Conservation (phyloP, 2,113 vertebrate species). For the Oncorhynchus masou region DNA sequence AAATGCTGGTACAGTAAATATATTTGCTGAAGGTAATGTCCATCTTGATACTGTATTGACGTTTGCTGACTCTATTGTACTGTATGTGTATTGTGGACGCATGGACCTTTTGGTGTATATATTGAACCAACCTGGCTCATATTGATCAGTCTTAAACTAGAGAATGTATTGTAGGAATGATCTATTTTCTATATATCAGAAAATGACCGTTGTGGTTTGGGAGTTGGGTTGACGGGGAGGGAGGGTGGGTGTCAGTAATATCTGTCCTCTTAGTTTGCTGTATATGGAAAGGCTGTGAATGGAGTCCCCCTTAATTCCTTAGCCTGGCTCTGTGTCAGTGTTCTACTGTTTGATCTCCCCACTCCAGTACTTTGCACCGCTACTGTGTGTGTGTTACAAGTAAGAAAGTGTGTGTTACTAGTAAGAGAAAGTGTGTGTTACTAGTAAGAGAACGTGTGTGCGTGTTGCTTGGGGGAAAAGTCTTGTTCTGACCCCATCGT, state of each 20-base stretch:
- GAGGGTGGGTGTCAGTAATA: conserved; percentile 21
- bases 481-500: background rate
- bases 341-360: conserved; percentile 7
- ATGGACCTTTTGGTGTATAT: conserved; percentile 81
- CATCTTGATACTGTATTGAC: conserved; percentile 71
- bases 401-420: background rate
- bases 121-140: conserved; percentile 77
- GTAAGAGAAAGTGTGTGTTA: background rate
- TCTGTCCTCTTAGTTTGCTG: conserved; percentile 34
- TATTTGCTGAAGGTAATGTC: conserved; percentile 46
- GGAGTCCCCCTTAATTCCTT: conserved; percentile 47
- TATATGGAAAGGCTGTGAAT: conserved; percentile 49
- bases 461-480: conserved; percentile 9
- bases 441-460: background rate
- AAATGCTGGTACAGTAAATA: conserved; percentile 26
- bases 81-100: conserved; percentile 78
- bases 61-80: conserved; percentile 76
- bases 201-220: conserved; percentile 54
- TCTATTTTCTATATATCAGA: conserved; percentile 85
- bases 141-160: conserved; percentile 81
- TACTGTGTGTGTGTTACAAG: conserved; percentile 21
- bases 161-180: conserved; percentile 82
- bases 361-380: conserved; percentile 17
- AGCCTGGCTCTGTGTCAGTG: conserved; percentile 23
- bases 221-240: background rate